phyloP scores from a whole-genome alignment of 2,797 vertebrate genomes.

The Uromys caudimaculatus region DNA sequence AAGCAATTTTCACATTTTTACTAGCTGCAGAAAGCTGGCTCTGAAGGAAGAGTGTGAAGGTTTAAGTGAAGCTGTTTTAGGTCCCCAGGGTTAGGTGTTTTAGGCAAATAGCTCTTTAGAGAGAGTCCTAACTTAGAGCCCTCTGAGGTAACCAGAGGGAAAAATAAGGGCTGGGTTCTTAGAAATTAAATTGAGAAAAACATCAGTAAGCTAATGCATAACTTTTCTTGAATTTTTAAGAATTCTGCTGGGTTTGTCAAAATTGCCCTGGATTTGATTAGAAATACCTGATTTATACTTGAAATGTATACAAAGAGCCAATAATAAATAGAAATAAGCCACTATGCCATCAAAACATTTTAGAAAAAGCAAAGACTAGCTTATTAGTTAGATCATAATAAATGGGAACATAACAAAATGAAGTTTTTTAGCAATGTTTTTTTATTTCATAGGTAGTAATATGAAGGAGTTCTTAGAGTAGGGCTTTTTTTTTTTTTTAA shows the following conservation, averaged over 20 bases:
- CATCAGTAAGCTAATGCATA: not conserved
- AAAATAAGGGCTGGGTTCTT: conserved; percentile 24
- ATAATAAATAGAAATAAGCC: conserved; percentile 24
- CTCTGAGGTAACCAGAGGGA: not conserved
- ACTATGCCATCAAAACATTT: not conserved
- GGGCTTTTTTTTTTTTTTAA: not conserved
- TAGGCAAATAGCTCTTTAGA: conserved; percentile 39
- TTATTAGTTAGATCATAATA: conserved; percentile 30
- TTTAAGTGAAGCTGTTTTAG: conserved; percentile 12
- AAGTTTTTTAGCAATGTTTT: conserved; percentile 45
- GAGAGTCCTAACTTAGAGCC: not conserved
- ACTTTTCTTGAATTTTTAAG: conserved; percentile 58
- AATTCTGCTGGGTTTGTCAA: conserved; percentile 6
- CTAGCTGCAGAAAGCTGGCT: not conserved
- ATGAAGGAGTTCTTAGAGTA: not conserved
- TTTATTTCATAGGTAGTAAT: not conserved
- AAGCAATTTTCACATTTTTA: conserved; percentile 6
- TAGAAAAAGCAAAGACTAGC: not conserved
- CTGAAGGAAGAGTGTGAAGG: not conserved
- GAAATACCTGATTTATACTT: conserved; percentile 13
- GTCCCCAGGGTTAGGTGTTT: conserved; percentile 24
- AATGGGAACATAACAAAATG: not conserved
- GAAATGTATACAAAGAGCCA: conserved; percentile 26
- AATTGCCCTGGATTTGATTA: conserved; percentile 24
- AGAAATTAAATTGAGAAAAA: conserved; percentile 56